Evolutionary conservation across 2,113 vertebrate species (phyloP), one percentile per base, ranked within the genome.

Genomic region (Cephalophus harveyi): DNA sequence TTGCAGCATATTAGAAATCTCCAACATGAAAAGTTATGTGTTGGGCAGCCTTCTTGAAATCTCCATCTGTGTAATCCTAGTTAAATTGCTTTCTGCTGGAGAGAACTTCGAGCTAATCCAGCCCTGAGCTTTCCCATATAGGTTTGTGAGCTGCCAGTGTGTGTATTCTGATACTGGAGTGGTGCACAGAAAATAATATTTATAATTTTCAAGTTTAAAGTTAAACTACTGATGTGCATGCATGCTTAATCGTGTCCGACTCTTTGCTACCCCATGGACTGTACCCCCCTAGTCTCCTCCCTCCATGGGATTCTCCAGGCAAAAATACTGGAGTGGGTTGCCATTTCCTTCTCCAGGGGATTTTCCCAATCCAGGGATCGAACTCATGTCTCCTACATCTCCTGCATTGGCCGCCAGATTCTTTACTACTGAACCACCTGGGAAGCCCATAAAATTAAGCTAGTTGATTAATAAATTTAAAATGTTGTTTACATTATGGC

Each of bases 361-460:
- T 12, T 19, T 74, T 74, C n/a, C n/a, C 0, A 0, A 40, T 3
- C 19, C 67, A 40, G 67, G 19, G 36, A 25, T 74, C 1, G 1
- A 74, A 74, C 67, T 40, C 10, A 21, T 1, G 5, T 40, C 19
- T 74, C 19, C 67, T 40, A 40, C 5, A 13, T 40, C n/a, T 74
- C 67, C 67, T 74, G 10, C 36, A 3, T 3, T 74, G n/a, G 67
- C 67, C 1, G 2, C 21, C 36, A 74, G 67, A 74, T 40, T 74
- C 10, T 74, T 74, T 25, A 74, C 36, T 25, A 74, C n/a, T 74
- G 67, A 74, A 11, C 67, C 67, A 40, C 36, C 67, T 23, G 67
- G 67, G 67, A 71, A 71, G 67, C 67, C 67, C 4, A 12, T 87
- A 84, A 93, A 97, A 67, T 97, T 62, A 95, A 96, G 91, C 84